A percentile compares a stretch with the other conserved stretches of the same genome.
Evolutionary conservation across 2,888 invertebrate genomes (phyloP).

Genomic region (Acleris emargana): DNA sequence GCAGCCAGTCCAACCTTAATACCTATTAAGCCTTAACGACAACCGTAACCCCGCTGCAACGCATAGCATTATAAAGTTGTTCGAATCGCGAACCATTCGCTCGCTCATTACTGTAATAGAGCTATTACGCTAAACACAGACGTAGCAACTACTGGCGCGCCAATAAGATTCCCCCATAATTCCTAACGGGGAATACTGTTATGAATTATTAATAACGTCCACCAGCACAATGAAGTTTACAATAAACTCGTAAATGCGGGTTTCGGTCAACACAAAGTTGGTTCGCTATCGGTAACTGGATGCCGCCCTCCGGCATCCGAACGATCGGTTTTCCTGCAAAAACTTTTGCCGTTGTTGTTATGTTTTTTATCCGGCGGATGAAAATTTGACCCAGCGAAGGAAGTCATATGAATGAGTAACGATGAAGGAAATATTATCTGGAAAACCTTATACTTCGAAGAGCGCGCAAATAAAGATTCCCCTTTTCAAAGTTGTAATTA

Average conservation of each 20-base stretch:
- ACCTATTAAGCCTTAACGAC: constrained; percentile 1
- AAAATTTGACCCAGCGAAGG: constrained; percentile 16
- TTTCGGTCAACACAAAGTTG: constrained; percentile 26
- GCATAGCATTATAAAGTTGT: constrained; percentile 48
- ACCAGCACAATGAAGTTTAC: constrained; percentile 33
- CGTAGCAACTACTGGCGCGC: constrained; percentile 48
- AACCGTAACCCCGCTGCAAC: constrained; percentile 9
- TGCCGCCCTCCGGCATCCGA: constrained; percentile 15
- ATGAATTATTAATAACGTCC: constrained; percentile 56
- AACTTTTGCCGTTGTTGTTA: constrained; percentile 23
- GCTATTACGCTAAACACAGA: constrained; percentile 65
- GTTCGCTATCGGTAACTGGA: constrained; percentile 10
- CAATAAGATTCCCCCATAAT: constrained; percentile 60
- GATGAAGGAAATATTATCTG: constrained; percentile 9
- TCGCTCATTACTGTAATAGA: constrained; percentile 66
- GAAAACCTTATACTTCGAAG: not conserved
- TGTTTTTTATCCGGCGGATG: constrained; percentile 17
- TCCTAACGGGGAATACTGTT: constrained; percentile 50
- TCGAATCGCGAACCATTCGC: constrained; percentile 52
- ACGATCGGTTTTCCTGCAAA: constrained; percentile 27
- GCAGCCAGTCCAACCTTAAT: not conserved
- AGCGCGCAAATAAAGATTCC: not conserved
- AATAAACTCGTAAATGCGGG: constrained; percentile 32
- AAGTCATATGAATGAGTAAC: constrained; percentile 28
- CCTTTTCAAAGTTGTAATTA: not conserved